Evolutionary conservation across 2,888 invertebrate species (phyloP).

Genomic region (Drosophila atroscutellata): DNA sequence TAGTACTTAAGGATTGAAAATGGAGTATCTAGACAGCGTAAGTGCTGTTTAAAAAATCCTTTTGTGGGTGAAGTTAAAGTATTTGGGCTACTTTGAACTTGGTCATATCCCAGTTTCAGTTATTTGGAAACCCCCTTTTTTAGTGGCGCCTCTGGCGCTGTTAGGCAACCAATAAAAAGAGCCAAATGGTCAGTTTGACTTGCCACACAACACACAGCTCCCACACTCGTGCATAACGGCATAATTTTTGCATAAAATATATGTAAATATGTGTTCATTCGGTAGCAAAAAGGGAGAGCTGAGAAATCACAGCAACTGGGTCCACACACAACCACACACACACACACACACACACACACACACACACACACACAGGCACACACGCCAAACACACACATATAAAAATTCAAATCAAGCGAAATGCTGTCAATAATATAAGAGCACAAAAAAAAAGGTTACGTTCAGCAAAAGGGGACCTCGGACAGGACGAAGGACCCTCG

Average conservation of each 20-base stretch:
- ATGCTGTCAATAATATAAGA: slow-evolving; percentile 75
- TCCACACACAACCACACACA: slow-evolving; percentile 35
- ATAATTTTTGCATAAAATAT: slow-evolving; percentile 84
- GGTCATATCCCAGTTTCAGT: no score
- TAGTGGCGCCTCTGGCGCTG: slow-evolving; percentile 52
- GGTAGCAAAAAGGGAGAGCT: slow-evolving; percentile 44
- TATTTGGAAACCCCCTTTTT: background rate
- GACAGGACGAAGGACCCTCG: slow-evolving; percentile 25
- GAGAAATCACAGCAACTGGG: slow-evolving; percentile 75
- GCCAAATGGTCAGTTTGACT: slow-evolving; percentile 79
- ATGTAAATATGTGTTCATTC: slow-evolving; percentile 81
- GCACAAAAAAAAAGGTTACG: slow-evolving; percentile 32
- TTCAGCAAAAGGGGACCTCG: slow-evolving; percentile 19
- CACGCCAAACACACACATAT: slow-evolving; percentile 41
- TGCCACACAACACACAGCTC: slow-evolving; percentile 55
- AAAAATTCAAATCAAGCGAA: slow-evolving; percentile 80
- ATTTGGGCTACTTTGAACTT: background rate
- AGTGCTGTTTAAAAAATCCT: background rate
- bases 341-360: background rate
- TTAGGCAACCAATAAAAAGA: slow-evolving; percentile 76
- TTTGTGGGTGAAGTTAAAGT: background rate
- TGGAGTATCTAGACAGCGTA: accelerated
- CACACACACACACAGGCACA: slow-evolving; percentile 20
- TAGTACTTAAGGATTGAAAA: background rate
- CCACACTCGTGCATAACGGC: slow-evolving; percentile 80